Evolutionary conservation across 2,888 invertebrate species (phyloP), one percentile per base, ranked within the genome.

Genomic region (Lepetodrilus schrolli): DNA sequence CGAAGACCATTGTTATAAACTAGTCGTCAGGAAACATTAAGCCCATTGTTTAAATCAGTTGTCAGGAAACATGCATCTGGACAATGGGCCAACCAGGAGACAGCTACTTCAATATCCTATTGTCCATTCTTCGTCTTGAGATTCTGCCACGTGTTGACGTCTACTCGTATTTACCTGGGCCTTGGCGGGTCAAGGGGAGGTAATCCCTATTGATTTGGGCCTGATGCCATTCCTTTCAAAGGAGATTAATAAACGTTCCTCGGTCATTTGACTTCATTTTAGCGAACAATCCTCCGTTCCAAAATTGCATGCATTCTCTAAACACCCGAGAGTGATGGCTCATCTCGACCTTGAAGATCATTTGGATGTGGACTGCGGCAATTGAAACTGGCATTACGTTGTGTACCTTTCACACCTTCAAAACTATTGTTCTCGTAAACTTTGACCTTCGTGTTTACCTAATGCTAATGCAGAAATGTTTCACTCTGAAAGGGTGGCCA

Each of bases 331-430:
- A 58, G 23, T 26, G 13, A 26, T 26, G 30, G 30, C 26, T 26
- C 30, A 58, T 30, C 58, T 17, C 17, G 17, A 58, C 58, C 26
- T 30, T 58, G 17, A 26, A 58, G 34, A 26, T 34, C 10, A 34
- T 5, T 20, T 17, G 20, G 48, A 20, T 48, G 2, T 48, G 17
- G 58, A 30, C 30, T 30, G 34, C n/a, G 30, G 58, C 58, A 10
- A 58, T 58, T 58, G 13, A 58, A 58, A 26, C 58, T 58, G 13
- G 23, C 43, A 68, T 43, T 68, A 43, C 23, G 38, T 68, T 68
- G 68, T 68, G 43, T 68, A 47, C 47, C 47, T 68, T 68, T 68
- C 38, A 47, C 68, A 68, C 68, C 68, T 58, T 47, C 23, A 23
- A 26, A 68, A 30, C 30, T 47, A 38, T 43, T 68, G 23, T 47